A percentile compares a stretch with the other conserved stretches of the same genome.
These are phyloP conservation scores for Sericinus montela DNA, from an alignment of 2,888 invertebrate genomes.

Conservation along the genomic window DNA sequence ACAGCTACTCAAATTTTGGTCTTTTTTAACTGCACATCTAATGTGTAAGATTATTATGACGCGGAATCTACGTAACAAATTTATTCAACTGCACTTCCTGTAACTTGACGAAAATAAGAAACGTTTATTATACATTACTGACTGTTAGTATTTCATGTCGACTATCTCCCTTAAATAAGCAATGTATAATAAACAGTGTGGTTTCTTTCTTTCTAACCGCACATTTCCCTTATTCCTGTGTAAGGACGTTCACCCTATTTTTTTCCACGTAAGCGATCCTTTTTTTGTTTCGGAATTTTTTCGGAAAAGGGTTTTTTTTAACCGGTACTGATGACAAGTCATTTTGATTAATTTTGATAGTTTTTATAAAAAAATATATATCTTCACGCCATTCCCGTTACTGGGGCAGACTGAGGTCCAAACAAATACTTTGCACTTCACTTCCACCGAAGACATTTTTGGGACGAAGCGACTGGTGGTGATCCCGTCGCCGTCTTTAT, in stretches of 20 bases:
- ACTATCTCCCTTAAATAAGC: slow-evolving; percentile 22
- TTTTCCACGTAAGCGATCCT: slow-evolving; percentile 53
- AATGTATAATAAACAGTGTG: slow-evolving; percentile 33
- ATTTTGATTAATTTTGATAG: slow-evolving; percentile 58
- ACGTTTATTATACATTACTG: slow-evolving; percentile 12
- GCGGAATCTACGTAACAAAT: slow-evolving; percentile 19
- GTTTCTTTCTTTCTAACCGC: slow-evolving; percentile 24
- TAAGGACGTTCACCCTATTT: slow-evolving; percentile 67
- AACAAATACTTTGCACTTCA: too few species aligned
- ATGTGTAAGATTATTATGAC: slow-evolving; percentile 36
- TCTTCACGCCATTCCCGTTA: too few species aligned
- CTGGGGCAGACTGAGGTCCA: slow-evolving; percentile 8
- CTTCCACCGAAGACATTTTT: too few species aligned
- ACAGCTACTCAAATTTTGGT: slow-evolving; percentile 30
- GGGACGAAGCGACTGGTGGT: too few species aligned
- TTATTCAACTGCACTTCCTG: slow-evolving; percentile 37
- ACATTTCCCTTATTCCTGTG: slow-evolving; percentile 39
- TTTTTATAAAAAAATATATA: slow-evolving; percentile 30
- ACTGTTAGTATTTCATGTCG: not conserved
- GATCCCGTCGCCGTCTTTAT: too few species aligned
- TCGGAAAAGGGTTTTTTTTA: slow-evolving; percentile 25
- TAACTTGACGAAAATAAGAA: slow-evolving; percentile 4
- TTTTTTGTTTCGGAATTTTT: slow-evolving; percentile 37
- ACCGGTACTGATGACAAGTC: slow-evolving; percentile 52
- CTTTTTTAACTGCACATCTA: slow-evolving; percentile 29